Evolutionary conservation across 2,888 invertebrate species (phyloP), one percentile per base, ranked within the genome.

Genomic region (Andricus curvator): DNA sequence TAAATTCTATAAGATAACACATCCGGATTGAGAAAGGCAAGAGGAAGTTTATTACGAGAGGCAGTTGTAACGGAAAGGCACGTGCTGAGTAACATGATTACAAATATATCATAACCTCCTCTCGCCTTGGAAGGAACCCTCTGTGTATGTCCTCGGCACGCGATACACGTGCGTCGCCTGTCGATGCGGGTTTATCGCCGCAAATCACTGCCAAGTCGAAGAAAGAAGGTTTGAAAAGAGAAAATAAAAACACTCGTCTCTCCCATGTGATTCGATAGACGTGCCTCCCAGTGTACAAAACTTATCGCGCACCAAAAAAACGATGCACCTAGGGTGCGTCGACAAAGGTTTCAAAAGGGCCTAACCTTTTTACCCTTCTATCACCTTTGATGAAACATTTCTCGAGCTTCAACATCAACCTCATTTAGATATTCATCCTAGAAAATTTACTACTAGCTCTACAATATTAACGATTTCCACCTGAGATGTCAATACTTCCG

Each of bases 41-140:
- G 81, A 77, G 81, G 87, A 87, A 86, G 89, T 91, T 91, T 90
- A 90, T 92, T 91, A 91, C 86, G 77, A 84, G 90, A 88, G 87
- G 88, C 90, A 91, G 91, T 92, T 92, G 91, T 90, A 91, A 91
- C 88, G 88, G 91, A 92, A 90, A 86, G 91, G 90, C 92, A 91
- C 90, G 91, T 90, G 89, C 88, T 81, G 86, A 82, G 87, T 89
- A 91, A 91, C 90, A 86, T 89, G 91, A 92, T 92, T 92, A 92
- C 91, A 92, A 91, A 92, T 92, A 92, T 92, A 92, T 92, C 92
- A 92, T 91, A 92, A 90, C 87, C 87, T 88, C 80, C 86, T 84
- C 83, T 78, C 79, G 74, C 64, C 79, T 80, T 80, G 78, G 82
- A 84, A 77, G 79, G 67, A 68, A 76, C 78, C 70, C 70, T 79